Evolutionary conservation across 2,113 vertebrate genomes (phyloP).

Genomic region (Neotoma lepida): DNA sequence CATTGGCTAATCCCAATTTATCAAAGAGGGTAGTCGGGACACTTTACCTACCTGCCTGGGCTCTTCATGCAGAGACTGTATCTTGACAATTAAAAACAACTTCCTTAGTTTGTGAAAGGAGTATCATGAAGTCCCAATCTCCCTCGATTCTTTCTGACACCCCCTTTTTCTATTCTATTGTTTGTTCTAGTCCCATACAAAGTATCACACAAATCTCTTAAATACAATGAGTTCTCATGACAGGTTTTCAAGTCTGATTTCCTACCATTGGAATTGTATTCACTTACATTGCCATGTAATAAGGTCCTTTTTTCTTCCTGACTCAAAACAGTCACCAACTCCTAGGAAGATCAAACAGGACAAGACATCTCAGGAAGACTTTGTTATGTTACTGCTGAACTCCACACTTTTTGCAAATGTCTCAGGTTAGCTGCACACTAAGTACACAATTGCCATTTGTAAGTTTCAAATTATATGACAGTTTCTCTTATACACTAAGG

Average conservation of each 20-base stretch:
- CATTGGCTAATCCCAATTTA: constrained; percentile 9
- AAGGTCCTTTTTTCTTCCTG: constrained; percentile 11
- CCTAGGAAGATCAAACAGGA: neutral
- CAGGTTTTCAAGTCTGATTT: neutral
- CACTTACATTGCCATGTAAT: neutral
- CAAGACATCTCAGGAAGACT: neutral
- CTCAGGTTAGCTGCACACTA: neutral
- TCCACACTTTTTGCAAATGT: neutral
- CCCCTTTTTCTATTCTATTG: neutral
- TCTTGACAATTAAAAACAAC: neutral
- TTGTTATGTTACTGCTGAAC: neutral
- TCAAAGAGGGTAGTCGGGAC: neutral
- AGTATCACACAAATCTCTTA: neutral
- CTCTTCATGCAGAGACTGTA: neutral
- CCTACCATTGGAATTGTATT: neutral
- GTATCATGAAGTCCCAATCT: neutral
- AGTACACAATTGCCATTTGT: constrained; percentile 2
- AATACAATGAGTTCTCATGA: constrained; percentile 6
- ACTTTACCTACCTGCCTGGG: neutral
- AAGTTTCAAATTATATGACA: neutral
- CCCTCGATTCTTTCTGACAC: neutral
- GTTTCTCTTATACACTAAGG: neutral
- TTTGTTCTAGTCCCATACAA: neutral
- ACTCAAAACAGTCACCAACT: neutral
- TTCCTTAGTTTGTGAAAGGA: neutral